Evolutionary conservation across 2,888 invertebrate genomes (phyloP).

Genomic region (Acleris laterana): DNA sequence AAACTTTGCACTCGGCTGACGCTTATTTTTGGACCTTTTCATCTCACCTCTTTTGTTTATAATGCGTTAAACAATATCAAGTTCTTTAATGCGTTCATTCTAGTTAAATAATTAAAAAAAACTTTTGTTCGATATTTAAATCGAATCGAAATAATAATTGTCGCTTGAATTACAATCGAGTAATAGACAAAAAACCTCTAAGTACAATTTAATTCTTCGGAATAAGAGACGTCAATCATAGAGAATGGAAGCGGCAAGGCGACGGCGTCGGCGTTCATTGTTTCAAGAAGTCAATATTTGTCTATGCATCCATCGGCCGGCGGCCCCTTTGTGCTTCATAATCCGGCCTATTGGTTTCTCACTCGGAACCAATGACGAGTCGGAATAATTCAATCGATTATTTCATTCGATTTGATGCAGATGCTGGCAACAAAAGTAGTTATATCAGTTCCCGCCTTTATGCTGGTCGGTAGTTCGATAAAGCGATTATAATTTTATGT

Average conservation of each 20-base stretch:
- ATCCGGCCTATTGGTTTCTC: conserved; percentile 74
- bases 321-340: conserved; percentile 69
- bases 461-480: conserved; percentile 62
- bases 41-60: conserved; percentile 74
- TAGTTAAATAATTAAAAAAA: conserved; percentile 12
- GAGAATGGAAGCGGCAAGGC: conserved; percentile 47
- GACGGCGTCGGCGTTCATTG: conserved; percentile 58
- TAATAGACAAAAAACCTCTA: conserved; percentile 30
- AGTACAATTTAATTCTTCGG: conserved; percentile 39
- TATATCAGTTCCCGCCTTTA: conserved; percentile 64
- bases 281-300: conserved; percentile 84
- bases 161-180: not conserved
- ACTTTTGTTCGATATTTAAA: too few species aligned
- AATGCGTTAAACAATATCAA: conserved; percentile 62
- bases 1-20: conserved; percentile 79
- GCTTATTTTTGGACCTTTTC: conserved; percentile 82
- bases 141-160: too few species aligned
- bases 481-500: conserved; percentile 51
- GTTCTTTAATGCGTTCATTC: conserved; percentile 19
- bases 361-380: conserved; percentile 75
- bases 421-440: conserved; percentile 63
- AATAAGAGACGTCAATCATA: conserved; percentile 64
- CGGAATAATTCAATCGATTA: conserved; percentile 81
- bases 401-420: conserved; percentile 65
- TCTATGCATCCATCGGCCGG: conserved; percentile 66